Evolutionary conservation across 2,113 vertebrate genomes (phyloP), one percentile per base, ranked within the genome.

Genomic region (Mohoua ochrocephala): DNA sequence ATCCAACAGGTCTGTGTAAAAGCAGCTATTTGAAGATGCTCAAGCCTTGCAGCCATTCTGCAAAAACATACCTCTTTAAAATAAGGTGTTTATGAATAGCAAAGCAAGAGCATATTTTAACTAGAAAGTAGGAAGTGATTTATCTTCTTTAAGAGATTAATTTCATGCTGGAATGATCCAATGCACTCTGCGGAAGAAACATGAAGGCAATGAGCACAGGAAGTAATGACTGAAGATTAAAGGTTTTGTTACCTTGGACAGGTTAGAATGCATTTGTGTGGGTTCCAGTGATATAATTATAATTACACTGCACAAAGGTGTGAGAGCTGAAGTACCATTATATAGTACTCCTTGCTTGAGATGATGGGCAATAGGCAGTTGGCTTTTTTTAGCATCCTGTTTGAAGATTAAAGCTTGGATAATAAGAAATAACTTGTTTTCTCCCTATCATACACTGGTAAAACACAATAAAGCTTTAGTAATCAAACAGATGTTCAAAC

Each of bases 391-490:
- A 92, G 56, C 6, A 83, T 90, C 69, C 31, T 69, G 35, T 78
- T 96, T 81, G 79, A 97, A 95, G 93, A 93, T 81, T 78, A 94
- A 96, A 95, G 77, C 79, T 77, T 81, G 35, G 11, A 50, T 75
- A 68, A 74, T 57, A 83, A 49, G n/a, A 80, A 93, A 75, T 64
- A 49, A 65, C 31, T 70, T 59, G 13, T 79, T 70, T 95, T 65
- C 53, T 93, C 75, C 18, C 18, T 86, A 10, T 64, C 33, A 37
- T 79, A 44, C 1, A 11, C 22, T 31, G 3, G 10, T 79, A 75
- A 75, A 93, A 56, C 57, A 89, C 13, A 87, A 74, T 50, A 79
- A 89, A 90, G 8, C 26, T 53, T 57, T 82, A 35, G 39, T 61
- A 94, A 80, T 42, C 42, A 63, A 45, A 60, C 3, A 80, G 64